A percentile compares a stretch with the other conserved stretches of the same genome.
These are phyloP conservation scores for Mesorhabditis belari DNA, from an alignment of 2,888 invertebrate species.

Conservation along the genomic window DNA sequence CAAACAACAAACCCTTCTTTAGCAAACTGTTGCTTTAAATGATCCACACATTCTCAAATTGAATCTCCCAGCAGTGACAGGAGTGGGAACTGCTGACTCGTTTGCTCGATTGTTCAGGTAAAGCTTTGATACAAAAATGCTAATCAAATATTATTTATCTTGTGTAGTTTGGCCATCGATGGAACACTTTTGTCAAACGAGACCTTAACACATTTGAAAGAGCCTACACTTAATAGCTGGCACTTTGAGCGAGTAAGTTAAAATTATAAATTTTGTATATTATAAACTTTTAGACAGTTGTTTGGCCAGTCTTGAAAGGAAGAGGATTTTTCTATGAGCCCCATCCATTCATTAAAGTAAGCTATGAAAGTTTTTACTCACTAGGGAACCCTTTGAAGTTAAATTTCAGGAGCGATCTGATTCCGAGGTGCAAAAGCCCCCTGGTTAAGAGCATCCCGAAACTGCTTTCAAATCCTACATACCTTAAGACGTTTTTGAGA, in stretches of 20 bases:
- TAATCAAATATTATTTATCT: neutral
- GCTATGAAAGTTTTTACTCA: too few species aligned
- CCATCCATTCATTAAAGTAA: conserved; percentile 37
- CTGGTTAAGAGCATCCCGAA: too few species aligned
- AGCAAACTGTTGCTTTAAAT: conserved; percentile 38
- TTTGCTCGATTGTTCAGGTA: conserved; percentile 30
- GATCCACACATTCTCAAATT: conserved; percentile 35
- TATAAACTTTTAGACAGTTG: conserved; percentile 12
- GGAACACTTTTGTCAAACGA: conserved; percentile 30
- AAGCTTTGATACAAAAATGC: neutral
- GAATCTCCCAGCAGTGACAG: conserved; percentile 36
- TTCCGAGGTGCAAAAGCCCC: too few species aligned
- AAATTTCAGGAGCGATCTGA: too few species aligned
- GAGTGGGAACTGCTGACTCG: conserved; percentile 31
- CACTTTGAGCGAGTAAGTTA: conserved; percentile 36
- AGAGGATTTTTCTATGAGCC: conserved; percentile 46
- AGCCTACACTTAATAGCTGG: conserved; percentile 41
- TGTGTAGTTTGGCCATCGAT: conserved; percentile 2
- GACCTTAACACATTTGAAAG: conserved; percentile 23
- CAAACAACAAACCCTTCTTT: neutral
- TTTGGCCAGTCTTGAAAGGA: conserved; percentile 48
- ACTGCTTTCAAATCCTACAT: too few species aligned
- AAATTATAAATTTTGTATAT: neutral
- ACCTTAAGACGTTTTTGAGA: too few species aligned
- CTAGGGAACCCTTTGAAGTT: too few species aligned